A percentile compares a stretch with the other conserved stretches of the same genome.
phyloP scores from a whole-genome alignment of 2,888 invertebrate species.

The Andrena dorsata region DNA sequence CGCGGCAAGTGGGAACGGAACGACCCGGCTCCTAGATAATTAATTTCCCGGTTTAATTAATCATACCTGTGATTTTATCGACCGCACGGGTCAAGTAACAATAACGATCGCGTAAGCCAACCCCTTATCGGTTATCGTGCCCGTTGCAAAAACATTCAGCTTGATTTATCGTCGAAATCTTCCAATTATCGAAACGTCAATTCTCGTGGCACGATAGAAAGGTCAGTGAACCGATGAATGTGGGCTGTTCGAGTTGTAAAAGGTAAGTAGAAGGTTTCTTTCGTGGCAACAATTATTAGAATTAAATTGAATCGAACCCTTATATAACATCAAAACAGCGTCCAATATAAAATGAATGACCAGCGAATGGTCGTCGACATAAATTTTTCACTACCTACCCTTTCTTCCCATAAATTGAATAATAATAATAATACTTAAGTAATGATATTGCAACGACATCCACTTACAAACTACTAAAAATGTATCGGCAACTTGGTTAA shows the following conservation, averaged over 20 bases:
- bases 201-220: background rate
- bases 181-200: slow-evolving; percentile 51
- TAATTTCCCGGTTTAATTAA: slow-evolving; percentile 71
- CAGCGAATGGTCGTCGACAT: too few species aligned
- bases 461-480: too few species aligned
- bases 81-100: slow-evolving; percentile 52
- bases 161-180: slow-evolving; percentile 42
- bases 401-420: too few species aligned
- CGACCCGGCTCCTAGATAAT: slow-evolving; percentile 62
- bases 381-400: too few species aligned
- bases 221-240: background rate
- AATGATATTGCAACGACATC: too few species aligned
- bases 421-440: too few species aligned
- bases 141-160: slow-evolving; percentile 4
- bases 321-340: too few species aligned
- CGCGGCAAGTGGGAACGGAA: slow-evolving; percentile 53
- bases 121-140: slow-evolving; percentile 31
- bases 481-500: too few species aligned
- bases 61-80: slow-evolving; percentile 65
- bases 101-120: slow-evolving; percentile 54
- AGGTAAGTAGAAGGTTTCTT: too few species aligned
- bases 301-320: too few species aligned
- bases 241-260: background rate
- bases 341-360: too few species aligned
- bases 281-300: too few species aligned